Evolutionary conservation across 1,140 invertebrate genomes (phyloP).

Genomic region (Pseudachorutes palmiensis): DNA sequence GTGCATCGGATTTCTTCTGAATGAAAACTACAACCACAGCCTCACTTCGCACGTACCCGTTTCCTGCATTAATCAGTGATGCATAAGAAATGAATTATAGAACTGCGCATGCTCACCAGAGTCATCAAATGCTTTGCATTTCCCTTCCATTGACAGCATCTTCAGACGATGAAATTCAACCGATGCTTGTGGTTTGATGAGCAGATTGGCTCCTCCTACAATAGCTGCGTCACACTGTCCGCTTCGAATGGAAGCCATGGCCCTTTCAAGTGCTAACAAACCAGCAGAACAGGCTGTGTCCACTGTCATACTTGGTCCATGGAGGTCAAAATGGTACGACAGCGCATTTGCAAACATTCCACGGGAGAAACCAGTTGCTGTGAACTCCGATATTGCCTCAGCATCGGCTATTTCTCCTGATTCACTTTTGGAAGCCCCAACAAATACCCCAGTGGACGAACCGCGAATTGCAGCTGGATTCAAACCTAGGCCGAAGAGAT

Average conservation of each 20-base stretch:
- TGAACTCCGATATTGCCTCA: too few species aligned
- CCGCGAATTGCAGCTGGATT: slow-evolving; percentile 55
- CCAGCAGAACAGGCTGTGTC: slow-evolving; percentile 57
- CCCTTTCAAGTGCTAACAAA: slow-evolving; percentile 49
- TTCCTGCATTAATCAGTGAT: slow-evolving; percentile 44
- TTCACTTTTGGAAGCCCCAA: slow-evolving; percentile 66
- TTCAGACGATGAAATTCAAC: slow-evolving; percentile 81
- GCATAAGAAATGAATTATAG: neutral
- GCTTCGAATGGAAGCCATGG: slow-evolving; percentile 46
- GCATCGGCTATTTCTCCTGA: too few species aligned
- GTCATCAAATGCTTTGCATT: slow-evolving; percentile 86
- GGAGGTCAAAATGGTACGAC: slow-evolving; percentile 18
- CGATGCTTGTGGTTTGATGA: slow-evolving; percentile 57
- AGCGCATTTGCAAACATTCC: neutral
- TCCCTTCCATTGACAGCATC: slow-evolving; percentile 81
- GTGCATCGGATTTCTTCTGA: slow-evolving; percentile 65
- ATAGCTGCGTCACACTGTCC: slow-evolving; percentile 53
- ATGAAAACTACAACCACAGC: slow-evolving; percentile 70
- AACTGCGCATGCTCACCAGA: slow-evolving; percentile 55
- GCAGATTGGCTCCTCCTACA: slow-evolving; percentile 50
- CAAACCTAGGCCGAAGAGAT: too few species aligned
- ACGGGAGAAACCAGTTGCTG: slow-evolving; percentile 39
- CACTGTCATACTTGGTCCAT: slow-evolving; percentile 51
- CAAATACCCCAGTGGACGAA: slow-evolving; percentile 69
- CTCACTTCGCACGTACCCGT: slow-evolving; percentile 89